Base-by-base conservation (phyloP, 2,888 invertebrate species). In the Eudasyphora cyanicolor region DNA sequence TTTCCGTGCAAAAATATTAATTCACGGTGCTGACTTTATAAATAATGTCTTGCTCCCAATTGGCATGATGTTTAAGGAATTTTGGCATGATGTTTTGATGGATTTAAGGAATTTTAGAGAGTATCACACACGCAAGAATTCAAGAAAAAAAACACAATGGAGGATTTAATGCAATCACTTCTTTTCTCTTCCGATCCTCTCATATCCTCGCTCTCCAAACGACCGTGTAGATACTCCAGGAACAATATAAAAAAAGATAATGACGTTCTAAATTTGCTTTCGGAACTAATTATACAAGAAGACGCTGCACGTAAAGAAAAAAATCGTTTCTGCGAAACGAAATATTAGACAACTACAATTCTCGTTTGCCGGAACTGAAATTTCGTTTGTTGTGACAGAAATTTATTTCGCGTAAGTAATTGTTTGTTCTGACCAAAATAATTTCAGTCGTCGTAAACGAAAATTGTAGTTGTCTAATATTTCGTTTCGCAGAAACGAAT, bases 81-180 rank as follows among this genome's bases (percentile, higher is more conserved):
- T n/a, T n/a, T 42, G 14, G 17, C 75, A 57, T n/a, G n/a, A n/a
- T n/a, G n/a, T n/a, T 27, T 57, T 45, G 42, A 76, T 67, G 67
- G 76, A 76, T 51, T 76, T 76, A 7, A 76, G 67, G 6, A 64
- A 67, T 67, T 76, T 67, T 0, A 67, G 76, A 76, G 29, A 62
- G 49, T 45, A 62, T 27, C 62, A 62, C 19, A 49, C 38, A 35
- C 51, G 69, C 3, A 67, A 69, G 38, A 76, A 76, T 69, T 76
- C 5, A 1, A 69, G 24, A 54, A n/a, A 67, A 76, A 76, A 67
- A 76, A 67, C 27, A 76, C 51, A 67, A 74, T 60, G 57, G 42
- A 60, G 21, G 54, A 57, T 60, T 74, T 67, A 62, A 75, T 64
- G 45, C 62, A 62, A n/a, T 60, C 62, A 57, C 75, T 70, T 70